Percentiles rank a stretch among this genome's conserved stretches.
phyloP scores from a whole-genome alignment of 2,888 invertebrate species.

The Microchrysa polita region DNA sequence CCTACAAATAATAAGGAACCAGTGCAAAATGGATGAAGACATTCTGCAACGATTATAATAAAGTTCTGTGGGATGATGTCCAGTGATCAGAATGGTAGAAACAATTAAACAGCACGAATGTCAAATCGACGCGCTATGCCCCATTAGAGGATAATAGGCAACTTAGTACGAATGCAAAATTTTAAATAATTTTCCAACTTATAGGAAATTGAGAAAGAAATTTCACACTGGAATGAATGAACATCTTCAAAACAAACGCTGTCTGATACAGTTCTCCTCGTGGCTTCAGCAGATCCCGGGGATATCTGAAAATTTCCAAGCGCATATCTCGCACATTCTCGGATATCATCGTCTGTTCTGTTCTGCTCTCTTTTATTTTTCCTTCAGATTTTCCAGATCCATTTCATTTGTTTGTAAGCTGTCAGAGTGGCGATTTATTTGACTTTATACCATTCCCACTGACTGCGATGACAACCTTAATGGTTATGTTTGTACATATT shows the following conservation, averaged over 20 bases:
- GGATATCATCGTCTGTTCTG: conserved; percentile 16
- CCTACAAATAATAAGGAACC: conserved; percentile 18
- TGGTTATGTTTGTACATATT: conserved; percentile 44
- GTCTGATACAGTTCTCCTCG: conserved; percentile 2
- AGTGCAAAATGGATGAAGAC: too few species aligned
- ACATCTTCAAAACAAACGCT: not conserved
- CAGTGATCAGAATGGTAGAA: too few species aligned
- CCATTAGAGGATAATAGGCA: too few species aligned
- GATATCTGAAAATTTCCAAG: conserved; percentile 29
- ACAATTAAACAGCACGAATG: too few species aligned
- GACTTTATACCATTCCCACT: conserved; percentile 42
- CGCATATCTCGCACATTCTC: not conserved
- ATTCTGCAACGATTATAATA: too few species aligned
- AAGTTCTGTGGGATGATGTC: not conserved
- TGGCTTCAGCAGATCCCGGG: not conserved
- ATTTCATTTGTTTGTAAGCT: conserved; percentile 55
- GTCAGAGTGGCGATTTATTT: conserved; percentile 54
- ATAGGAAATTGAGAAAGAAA: conserved; percentile 5
- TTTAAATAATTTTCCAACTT: too few species aligned
- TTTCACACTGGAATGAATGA: not conserved
- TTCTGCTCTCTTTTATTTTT: conserved; percentile 19
- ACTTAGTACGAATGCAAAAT: not conserved
- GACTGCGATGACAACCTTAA: conserved; percentile 43
- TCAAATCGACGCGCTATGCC: too few species aligned
- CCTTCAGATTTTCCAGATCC: conserved; percentile 49